phyloP scores from a whole-genome alignment of 2,113 vertebrate species.

The Plectropomus leopardus region DNA sequence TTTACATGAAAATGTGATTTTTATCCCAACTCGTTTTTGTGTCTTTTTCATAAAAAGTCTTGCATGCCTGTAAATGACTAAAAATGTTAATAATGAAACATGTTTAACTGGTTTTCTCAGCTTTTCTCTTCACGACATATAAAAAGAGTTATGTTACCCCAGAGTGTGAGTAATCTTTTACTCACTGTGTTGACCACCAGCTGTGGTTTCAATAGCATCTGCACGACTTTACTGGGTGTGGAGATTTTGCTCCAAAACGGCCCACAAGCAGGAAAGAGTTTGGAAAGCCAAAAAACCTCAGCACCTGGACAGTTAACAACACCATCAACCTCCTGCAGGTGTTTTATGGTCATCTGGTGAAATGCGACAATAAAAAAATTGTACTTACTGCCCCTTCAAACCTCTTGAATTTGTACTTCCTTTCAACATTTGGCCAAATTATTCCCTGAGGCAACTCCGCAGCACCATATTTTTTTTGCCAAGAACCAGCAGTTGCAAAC shows the following conservation, averaged over 20 bases:
- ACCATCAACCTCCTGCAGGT: conserved; percentile 42
- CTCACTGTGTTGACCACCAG: not conserved
- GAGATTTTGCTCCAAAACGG: conserved; percentile 14
- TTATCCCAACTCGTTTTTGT: not conserved
- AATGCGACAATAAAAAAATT: conserved; percentile 22
- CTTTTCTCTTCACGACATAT: no score
- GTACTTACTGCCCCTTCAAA: conserved; percentile 35
- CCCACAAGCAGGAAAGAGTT: not conserved
- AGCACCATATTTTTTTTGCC: conserved; percentile 19
- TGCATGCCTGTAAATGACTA: no score
- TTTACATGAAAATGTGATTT: not conserved
- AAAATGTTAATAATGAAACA: not conserved
- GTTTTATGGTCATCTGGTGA: conserved; percentile 44
- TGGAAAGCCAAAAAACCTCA: conserved; percentile 7
- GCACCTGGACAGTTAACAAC: conserved; percentile 27
- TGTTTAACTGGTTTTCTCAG: not conserved
- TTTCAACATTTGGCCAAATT: conserved; percentile 32
- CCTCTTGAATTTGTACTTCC: conserved; percentile 40
- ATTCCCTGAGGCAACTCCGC: conserved; percentile 28
- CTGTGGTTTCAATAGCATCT: conserved; percentile 19
- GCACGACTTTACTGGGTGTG: conserved; percentile 29
- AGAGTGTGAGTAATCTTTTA: no score
- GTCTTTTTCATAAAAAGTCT: no score
- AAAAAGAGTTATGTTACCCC: no score
- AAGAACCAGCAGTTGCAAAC: conserved; percentile 55